Evolutionary conservation across 2,888 invertebrate genomes (phyloP).

Genomic region (Drosophila testacea): DNA sequence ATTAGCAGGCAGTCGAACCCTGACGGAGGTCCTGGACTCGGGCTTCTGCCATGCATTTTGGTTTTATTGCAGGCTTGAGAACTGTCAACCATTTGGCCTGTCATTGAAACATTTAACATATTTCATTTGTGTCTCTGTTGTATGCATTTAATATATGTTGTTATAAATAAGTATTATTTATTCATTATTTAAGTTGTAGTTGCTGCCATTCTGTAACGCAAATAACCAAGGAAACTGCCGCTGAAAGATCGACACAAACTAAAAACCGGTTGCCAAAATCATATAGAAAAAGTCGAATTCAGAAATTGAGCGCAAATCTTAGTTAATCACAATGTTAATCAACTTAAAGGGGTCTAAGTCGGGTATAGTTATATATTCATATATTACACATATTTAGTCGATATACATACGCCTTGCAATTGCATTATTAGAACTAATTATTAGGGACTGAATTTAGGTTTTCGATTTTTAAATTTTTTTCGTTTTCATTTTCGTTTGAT

Average conservation of each 20-base stretch:
- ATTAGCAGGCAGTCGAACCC: slow-evolving; percentile 40
- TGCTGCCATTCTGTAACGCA: slow-evolving; percentile 79
- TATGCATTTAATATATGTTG: slow-evolving; percentile 7
- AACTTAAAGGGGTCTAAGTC: slow-evolving; percentile 31
- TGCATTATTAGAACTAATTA: slow-evolving; percentile 60
- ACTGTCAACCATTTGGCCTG: slow-evolving; percentile 86
- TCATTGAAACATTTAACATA: slow-evolving; percentile 24
- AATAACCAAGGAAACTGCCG: slow-evolving; percentile 66
- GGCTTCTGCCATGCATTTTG: slow-evolving; percentile 73
- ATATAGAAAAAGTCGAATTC: slow-evolving; percentile 31
- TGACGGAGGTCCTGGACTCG: slow-evolving; percentile 10
- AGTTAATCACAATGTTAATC: slow-evolving; percentile 22
- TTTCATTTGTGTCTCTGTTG: slow-evolving; percentile 14
- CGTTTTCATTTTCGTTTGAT: slow-evolving; percentile 12
- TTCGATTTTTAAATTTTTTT: slow-evolving; percentile 48
- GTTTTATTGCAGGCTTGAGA: slow-evolving; percentile 92
- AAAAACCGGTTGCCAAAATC: slow-evolving; percentile 61
- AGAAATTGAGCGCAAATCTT: slow-evolving; percentile 54
- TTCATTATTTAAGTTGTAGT: slow-evolving; percentile 26
- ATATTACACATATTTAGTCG: slow-evolving; percentile 56
- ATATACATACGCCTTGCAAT: slow-evolving; percentile 51
- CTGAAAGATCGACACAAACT: slow-evolving; percentile 65
- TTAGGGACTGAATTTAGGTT: slow-evolving; percentile 50
- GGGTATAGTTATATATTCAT: slow-evolving; percentile 37
- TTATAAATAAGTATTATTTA: slow-evolving; percentile 4